Evolutionary conservation across 2,797 vertebrate genomes (phyloP).

Genomic region (Scolopax rusticola): DNA sequence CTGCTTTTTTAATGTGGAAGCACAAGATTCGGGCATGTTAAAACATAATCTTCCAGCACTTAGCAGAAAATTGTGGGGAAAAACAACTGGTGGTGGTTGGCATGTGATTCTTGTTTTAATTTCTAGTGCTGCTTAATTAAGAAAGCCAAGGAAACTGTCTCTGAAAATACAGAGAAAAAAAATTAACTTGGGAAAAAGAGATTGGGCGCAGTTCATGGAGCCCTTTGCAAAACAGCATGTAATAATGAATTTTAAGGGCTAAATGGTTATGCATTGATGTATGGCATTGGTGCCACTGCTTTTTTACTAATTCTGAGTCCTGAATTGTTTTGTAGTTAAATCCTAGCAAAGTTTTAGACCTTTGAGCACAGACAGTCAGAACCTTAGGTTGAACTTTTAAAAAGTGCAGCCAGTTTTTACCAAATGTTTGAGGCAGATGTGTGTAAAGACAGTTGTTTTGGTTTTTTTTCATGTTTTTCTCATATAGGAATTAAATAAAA

Average conservation of each 20-base stretch:
- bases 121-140: not conserved
- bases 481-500: not conserved
- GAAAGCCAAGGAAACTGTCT: not conserved
- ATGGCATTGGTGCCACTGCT: not conserved
- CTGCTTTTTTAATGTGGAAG: not conserved
- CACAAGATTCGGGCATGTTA: not conserved
- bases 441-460: accelerated
- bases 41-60: not conserved
- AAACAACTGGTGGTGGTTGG: not conserved
- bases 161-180: not conserved
- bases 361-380: not conserved
- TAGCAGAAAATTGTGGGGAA: not conserved
- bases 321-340: not conserved
- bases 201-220: not conserved
- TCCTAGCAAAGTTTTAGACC: not conserved
- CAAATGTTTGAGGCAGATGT: not conserved
- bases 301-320: not conserved
- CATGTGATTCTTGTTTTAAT: not conserved
- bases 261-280: not conserved
- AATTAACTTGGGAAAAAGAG: not conserved
- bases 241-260: not conserved
- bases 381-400: not conserved
- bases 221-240: not conserved
- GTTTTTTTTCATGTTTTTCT: not conserved
- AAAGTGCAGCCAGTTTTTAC: not conserved